Evolutionary conservation across 2,888 invertebrate genomes (phyloP).

Genomic region (Latrodectus elegans): DNA sequence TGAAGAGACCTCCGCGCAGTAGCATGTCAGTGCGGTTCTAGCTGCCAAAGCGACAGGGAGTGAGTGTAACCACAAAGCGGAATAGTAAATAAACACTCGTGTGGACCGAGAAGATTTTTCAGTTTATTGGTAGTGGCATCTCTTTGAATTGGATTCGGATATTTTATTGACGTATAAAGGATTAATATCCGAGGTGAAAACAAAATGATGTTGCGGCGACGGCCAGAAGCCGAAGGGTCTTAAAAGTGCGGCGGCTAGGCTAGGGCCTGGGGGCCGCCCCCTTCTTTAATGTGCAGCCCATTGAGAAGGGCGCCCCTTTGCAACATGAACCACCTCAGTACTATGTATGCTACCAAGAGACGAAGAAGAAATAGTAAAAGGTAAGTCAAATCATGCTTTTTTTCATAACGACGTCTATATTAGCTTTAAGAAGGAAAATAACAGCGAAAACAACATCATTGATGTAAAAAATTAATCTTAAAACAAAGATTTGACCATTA

Average conservation of each 20-base stretch:
- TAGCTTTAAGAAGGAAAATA: too few relatives aligned
- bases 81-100: neutral
- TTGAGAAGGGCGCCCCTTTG: conserved; percentile 38
- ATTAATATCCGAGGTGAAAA: neutral
- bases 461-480: too few relatives aligned
- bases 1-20: conserved; percentile 25
- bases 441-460: too few relatives aligned
- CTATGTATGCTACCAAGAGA: conserved; percentile 97
- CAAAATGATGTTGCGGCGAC: neutral
- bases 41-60: conserved; percentile 28
- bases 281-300: conserved; percentile 45
- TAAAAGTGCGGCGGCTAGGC: conserved; percentile 27
- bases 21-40: conserved; percentile 49
- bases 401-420: too few relatives aligned
- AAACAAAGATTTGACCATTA: too few relatives aligned
- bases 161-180: neutral
- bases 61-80: conserved; percentile 9
- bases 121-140: conserved; percentile 15
- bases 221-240: conserved; percentile 3
- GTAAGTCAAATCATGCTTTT: conserved; percentile 77
- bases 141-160: neutral
- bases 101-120: neutral
- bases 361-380: conserved; percentile 96
- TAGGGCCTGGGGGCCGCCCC: conserved; percentile 33
- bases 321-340: conserved; percentile 91